Percentiles rank a stretch among this genome's conserved stretches.
Conservation (phyloP, 1,140 invertebrate species). For the Antheraea pernyi region DNA sequence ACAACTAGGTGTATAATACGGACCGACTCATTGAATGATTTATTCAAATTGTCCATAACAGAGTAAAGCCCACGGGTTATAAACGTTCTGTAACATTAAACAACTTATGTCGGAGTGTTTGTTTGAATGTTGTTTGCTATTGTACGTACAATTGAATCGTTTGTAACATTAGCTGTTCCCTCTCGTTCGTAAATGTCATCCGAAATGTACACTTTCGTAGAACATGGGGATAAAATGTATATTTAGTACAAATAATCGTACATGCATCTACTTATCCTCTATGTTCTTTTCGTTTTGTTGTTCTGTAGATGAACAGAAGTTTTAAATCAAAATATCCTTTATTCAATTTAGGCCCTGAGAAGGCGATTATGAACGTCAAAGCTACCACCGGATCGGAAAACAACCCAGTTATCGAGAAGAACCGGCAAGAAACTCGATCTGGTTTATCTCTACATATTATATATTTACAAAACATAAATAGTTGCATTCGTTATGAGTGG, state of each 20-base stretch:
- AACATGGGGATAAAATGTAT: background rate
- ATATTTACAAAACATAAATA: no score
- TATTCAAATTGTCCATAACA: slow-evolving; percentile 22
- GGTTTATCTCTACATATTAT: no score
- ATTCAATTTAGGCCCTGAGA: no score
- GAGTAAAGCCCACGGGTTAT: background rate
- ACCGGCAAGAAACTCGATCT: no score
- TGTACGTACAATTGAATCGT: background rate
- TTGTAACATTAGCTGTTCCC: background rate
- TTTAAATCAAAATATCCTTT: no score
- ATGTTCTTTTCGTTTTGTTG: no score
- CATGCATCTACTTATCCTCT: background rate
- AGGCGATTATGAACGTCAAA: no score
- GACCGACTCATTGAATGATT: slow-evolving; percentile 20
- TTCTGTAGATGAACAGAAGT: no score
- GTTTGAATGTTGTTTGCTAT: slow-evolving; percentile 1
- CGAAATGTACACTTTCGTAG: background rate
- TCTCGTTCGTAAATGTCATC: background rate
- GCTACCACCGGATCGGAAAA: no score
- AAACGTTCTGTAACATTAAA: slow-evolving; percentile 8
- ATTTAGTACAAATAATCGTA: background rate
- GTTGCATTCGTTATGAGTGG: no score
- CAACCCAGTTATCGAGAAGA: no score
- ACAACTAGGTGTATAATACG: background rate
- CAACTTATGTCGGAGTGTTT: background rate